These are phyloP conservation scores for Circaetus cinerascens DNA, from an alignment of 2,113 vertebrate genomes.

Conservation along the genomic window DNA sequence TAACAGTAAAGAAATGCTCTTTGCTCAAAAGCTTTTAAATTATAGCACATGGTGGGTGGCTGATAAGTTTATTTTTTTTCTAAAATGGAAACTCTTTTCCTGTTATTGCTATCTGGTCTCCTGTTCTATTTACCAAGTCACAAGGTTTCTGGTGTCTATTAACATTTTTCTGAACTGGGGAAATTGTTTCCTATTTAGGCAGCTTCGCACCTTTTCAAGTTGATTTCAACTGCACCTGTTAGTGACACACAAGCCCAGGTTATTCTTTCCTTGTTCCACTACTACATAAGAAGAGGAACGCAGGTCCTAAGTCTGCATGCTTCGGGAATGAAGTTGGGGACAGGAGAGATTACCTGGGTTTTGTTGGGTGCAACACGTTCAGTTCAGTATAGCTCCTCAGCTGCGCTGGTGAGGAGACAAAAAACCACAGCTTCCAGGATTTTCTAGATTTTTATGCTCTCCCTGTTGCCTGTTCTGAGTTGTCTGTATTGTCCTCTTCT, in stretches of 20 bases:
- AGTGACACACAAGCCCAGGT: background rate
- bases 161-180: background rate
- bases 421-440: background rate
- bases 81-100: conserved; percentile 17
- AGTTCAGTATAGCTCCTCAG: background rate
- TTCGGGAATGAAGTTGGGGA: background rate
- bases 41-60: conserved; percentile 22
- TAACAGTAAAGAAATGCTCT: conserved; percentile 27
- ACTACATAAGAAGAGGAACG: background rate
- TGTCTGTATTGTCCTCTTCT: background rate
- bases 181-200: background rate
- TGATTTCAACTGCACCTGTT: background rate
- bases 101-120: conserved; percentile 13
- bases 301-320: background rate
- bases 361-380: background rate
- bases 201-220: background rate
- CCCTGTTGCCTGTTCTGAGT: background rate
- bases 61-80: conserved; percentile 47
- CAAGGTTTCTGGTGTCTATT: background rate
- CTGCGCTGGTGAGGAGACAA: background rate
- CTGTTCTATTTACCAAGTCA: conserved; percentile 27
- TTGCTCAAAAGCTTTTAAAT: conserved; percentile 62
- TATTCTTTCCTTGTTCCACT: background rate
- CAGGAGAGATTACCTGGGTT: background rate
- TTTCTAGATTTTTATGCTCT: background rate